Evolutionary conservation across 2,797 vertebrate genomes (phyloP).

Genomic region (Semotilus atromaculatus): DNA sequence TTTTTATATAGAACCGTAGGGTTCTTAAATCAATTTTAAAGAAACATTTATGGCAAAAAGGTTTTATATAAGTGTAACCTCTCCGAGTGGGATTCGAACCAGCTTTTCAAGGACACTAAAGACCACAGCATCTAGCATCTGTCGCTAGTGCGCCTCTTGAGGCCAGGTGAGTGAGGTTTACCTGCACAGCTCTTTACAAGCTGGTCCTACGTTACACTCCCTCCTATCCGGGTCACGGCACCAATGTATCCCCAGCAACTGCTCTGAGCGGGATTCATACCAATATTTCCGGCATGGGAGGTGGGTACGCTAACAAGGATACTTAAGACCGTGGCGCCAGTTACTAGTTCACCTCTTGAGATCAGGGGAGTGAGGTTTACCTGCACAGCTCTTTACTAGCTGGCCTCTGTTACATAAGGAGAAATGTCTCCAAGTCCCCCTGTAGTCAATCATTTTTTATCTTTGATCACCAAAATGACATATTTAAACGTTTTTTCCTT

Average conservation of each 20-base stretch:
- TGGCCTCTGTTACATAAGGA: neutral
- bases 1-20: neutral
- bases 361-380: no score
- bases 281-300: no score
- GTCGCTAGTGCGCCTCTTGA: neutral
- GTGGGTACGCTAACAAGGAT: no score
- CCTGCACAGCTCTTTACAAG: neutral
- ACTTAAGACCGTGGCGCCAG: no score
- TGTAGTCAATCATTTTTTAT: no score
- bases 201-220: neutral
- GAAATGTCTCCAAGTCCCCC: no score
- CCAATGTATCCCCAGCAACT: neutral
- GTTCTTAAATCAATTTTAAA: neutral
- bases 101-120: neutral
- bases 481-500: no score
- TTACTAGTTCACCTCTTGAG: no score
- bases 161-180: neutral
- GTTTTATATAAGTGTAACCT: neutral
- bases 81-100: neutral
- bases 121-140: rapidly evolving
- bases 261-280: no score
- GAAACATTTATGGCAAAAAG: neutral
- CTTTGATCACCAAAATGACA: no score
- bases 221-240: neutral
- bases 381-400: neutral